phyloP scores from a whole-genome alignment of 2,113 vertebrate genomes.

The Tylochromis polylepis region DNA sequence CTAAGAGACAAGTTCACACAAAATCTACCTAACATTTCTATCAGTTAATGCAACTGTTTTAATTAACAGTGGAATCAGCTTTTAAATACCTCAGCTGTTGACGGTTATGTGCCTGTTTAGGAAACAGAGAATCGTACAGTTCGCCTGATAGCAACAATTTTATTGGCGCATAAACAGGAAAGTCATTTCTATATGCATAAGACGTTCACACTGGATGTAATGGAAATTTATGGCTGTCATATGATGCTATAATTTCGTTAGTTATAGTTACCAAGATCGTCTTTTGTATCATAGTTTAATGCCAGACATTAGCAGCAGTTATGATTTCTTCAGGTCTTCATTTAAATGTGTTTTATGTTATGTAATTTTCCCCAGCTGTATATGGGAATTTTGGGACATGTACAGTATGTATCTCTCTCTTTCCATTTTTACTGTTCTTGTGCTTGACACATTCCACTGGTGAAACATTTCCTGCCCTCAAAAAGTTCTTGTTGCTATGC shows the following conservation, averaged over 20 bases:
- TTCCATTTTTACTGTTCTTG: conserved; percentile 45
- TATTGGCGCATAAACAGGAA: not conserved
- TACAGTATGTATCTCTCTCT: conserved; percentile 7
- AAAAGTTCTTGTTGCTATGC: conserved; percentile 72
- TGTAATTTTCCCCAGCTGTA: not conserved
- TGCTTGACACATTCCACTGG: conserved; percentile 59
- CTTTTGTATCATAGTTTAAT: not conserved
- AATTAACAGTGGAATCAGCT: not conserved
- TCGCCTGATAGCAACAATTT: not conserved
- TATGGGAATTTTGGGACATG: not conserved
- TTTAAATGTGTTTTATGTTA: not conserved
- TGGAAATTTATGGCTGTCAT: not conserved
- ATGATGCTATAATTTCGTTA: not conserved
- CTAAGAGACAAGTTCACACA: not conserved
- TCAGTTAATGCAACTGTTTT: not conserved
- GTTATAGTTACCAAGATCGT: not conserved
- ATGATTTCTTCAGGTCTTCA: not conserved
- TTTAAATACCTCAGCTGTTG: not conserved
- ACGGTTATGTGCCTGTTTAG: not conserved
- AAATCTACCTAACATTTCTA: not conserved
- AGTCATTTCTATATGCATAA: not conserved
- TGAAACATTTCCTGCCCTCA: conserved; percentile 63
- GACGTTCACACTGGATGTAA: not conserved
- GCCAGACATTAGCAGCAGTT: not conserved
- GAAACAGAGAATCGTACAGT: not conserved